These are phyloP conservation scores for Actias luna DNA, from an alignment of 2,888 invertebrate genomes.

Conservation along the genomic window DNA sequence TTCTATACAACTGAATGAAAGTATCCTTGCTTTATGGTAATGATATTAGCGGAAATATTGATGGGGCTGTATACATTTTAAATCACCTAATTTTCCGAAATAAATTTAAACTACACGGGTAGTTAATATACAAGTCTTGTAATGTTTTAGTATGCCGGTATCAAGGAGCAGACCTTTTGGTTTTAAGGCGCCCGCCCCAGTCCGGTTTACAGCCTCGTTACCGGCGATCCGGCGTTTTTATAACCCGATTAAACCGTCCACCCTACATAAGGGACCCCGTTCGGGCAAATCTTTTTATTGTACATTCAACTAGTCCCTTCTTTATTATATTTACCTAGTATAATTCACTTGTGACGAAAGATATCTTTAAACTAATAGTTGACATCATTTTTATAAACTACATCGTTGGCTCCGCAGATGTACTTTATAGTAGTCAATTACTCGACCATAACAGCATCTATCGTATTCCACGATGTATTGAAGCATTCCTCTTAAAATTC, in stretches of 20 bases:
- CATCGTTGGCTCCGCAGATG: too few relatives aligned
- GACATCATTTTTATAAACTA: not conserved
- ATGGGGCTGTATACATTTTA: not conserved
- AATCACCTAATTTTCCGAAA: not conserved
- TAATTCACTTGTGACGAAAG: not conserved
- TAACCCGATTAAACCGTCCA: constrained; percentile 68
- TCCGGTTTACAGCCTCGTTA: constrained; percentile 72
- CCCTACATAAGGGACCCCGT: constrained; percentile 58
- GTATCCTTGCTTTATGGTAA: not conserved
- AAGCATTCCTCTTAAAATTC: too few relatives aligned
- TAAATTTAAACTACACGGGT: not conserved
- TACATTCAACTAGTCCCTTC: constrained; percentile 30
- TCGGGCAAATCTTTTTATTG: constrained; percentile 72
- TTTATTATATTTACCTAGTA: constrained; percentile 16
- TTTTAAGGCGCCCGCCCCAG: constrained; percentile 54
- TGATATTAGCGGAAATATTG: not conserved
- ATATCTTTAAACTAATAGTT: constrained; percentile 10
- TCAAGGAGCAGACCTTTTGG: constrained; percentile 46
- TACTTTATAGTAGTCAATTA: too few relatives aligned
- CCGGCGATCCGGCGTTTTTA: constrained; percentile 70
- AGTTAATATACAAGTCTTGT: not conserved
- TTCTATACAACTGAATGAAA: too few relatives aligned
- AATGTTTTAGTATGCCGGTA: constrained; percentile 42
- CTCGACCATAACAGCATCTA: too few relatives aligned
- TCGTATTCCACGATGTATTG: too few relatives aligned